phyloP scores from a whole-genome alignment of 2,797 vertebrate genomes.

The Agapornis canus region DNA sequence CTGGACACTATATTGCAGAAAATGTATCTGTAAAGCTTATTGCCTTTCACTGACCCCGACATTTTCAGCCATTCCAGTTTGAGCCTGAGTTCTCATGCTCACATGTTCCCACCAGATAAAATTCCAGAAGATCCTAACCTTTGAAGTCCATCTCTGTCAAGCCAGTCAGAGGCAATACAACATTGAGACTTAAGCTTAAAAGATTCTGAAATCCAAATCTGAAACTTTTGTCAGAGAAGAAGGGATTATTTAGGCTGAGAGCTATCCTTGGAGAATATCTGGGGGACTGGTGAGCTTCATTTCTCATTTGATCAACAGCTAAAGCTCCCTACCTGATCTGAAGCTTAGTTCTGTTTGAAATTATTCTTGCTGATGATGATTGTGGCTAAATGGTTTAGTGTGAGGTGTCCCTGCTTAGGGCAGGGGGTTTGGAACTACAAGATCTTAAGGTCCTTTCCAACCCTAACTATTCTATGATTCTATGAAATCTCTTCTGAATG shows the following conservation, averaged over 20 bases:
- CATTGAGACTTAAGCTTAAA: neutral
- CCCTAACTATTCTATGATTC: too few species aligned
- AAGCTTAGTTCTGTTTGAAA: neutral
- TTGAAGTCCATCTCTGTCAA: neutral
- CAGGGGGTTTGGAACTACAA: too few species aligned
- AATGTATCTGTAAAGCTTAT: neutral
- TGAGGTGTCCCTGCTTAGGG: too few species aligned
- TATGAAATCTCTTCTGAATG: neutral
- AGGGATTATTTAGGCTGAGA: neutral
- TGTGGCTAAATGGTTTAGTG: neutral
- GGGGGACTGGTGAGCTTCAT: neutral
- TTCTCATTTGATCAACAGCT: neutral
- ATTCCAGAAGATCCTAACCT: neutral
- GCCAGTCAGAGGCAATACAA: neutral
- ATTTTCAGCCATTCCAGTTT: neutral
- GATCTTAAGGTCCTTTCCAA: too few species aligned
- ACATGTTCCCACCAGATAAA: neutral
- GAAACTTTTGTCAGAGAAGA: neutral
- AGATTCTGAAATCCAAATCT: neutral
- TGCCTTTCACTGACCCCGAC: neutral
- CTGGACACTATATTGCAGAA: accelerated
- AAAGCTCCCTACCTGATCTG: neutral
- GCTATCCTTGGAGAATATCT: neutral
- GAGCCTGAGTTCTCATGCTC: neutral
- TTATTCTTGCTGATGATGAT: neutral